phyloP scores from a whole-genome alignment of 2,113 vertebrate species.

The Promerops cafer region DNA sequence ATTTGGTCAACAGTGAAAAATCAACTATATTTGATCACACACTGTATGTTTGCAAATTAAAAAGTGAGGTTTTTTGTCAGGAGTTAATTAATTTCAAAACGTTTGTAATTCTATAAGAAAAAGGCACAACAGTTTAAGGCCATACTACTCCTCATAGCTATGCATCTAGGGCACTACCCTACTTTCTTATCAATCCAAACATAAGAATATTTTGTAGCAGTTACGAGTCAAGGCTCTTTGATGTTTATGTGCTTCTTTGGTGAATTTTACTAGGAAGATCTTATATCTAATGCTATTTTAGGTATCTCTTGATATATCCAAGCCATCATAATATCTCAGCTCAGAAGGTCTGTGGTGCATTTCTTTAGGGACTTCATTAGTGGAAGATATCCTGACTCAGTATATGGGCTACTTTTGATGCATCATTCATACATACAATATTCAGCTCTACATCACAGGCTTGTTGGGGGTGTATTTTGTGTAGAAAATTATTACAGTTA shows the following conservation, averaged over 20 bases:
- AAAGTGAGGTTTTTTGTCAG: not conserved
- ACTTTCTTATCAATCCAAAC: slow-evolving; percentile 57
- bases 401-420: not conserved
- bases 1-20: not conserved
- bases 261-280: slow-evolving; percentile 36
- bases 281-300: slow-evolving; percentile 30
- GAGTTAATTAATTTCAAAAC: not conserved
- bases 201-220: slow-evolving; percentile 12
- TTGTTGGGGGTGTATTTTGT: not conserved
- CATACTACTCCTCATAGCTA: slow-evolving; percentile 20
- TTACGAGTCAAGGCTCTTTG: slow-evolving; percentile 33
- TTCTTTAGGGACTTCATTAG: slow-evolving; percentile 69
- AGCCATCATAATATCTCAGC: slow-evolving; percentile 9
- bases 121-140: not conserved
- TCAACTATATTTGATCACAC: not conserved
- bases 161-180: slow-evolving; percentile 55
- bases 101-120: not conserved
- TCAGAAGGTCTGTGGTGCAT: slow-evolving; percentile 16
- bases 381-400: slow-evolving; percentile 28
- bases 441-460: not conserved
- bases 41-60: not conserved
- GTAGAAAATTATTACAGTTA: not conserved
- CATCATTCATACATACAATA: not conserved
- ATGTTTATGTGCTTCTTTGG: slow-evolving; percentile 44
- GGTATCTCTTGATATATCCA: slow-evolving; percentile 49